Conservation (phyloP, 1,140 invertebrate genomes). For the Proales similis region DNA sequence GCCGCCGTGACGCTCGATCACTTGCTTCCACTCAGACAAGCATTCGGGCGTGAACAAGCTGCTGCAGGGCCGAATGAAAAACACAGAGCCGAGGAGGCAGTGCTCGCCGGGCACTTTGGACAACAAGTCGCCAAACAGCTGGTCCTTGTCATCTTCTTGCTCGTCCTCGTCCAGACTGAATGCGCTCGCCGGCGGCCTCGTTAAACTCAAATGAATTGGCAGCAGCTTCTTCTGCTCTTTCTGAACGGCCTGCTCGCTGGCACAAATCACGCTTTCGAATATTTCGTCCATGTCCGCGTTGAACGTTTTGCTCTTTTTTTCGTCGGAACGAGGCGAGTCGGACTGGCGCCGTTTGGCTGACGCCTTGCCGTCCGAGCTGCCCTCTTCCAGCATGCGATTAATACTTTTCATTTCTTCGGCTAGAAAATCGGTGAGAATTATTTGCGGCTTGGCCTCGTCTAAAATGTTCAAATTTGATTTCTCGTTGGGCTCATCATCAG, state of each 20-base stretch:
- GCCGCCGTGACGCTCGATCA: slow-evolving; percentile 6
- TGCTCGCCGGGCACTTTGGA: background rate
- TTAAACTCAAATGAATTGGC: slow-evolving; percentile 16
- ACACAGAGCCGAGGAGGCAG: slow-evolving; percentile 5
- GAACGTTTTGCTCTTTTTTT: background rate
- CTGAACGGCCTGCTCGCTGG: background rate
- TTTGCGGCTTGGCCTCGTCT: background rate
- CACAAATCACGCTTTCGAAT: slow-evolving; percentile 29
- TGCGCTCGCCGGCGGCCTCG: background rate
- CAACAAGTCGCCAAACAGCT: too few relatives aligned
- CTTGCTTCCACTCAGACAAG: slow-evolving; percentile 17
- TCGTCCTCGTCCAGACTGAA: slow-evolving; percentile 16
- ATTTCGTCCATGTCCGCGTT: slow-evolving; percentile 34
- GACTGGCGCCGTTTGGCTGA: background rate
- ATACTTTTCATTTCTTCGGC: slow-evolving; percentile 12
- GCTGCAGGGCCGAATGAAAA: slow-evolving; percentile 17
- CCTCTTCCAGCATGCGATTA: background rate
- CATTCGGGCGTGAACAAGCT: slow-evolving; percentile 7
- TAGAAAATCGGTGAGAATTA: background rate
- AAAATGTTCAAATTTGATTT: background rate
- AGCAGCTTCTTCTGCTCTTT: slow-evolving; percentile 19
- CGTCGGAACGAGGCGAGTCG: background rate
- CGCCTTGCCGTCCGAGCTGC: background rate
- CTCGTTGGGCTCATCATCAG: background rate
- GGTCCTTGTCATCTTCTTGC: background rate